Evolutionary conservation across 92 coral and sea anemone species (phyloP).

Genomic region (Parazoanthus atlanticus): DNA sequence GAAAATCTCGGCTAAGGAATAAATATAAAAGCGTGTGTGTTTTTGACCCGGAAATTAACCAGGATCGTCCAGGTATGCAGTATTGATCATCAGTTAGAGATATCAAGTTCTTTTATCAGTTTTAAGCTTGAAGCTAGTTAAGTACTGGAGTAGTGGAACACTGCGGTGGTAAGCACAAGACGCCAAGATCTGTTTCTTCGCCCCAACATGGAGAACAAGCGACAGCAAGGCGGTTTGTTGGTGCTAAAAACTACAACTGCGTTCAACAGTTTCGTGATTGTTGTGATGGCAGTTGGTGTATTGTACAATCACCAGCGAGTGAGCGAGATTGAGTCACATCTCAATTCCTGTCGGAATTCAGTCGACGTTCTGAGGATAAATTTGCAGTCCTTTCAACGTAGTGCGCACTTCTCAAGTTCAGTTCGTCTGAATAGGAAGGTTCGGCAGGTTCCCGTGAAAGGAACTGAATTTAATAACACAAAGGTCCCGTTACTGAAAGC

Average conservation of each 20-base stretch:
- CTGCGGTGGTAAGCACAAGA: too few relatives aligned
- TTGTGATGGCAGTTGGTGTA: not conserved
- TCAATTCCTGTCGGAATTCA: not conserved
- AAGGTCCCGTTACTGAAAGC: not conserved
- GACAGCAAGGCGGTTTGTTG: not conserved
- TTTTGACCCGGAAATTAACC: too few relatives aligned
- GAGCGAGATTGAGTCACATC: slow-evolving; percentile 10
- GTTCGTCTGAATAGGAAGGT: not conserved
- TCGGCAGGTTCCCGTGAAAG: not conserved
- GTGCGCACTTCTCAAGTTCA: not conserved
- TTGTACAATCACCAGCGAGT: slow-evolving; percentile 19
- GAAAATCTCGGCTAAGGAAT: too few relatives aligned
- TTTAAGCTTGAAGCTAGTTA: too few relatives aligned
- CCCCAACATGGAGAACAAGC: not conserved
- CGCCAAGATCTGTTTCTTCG: not conserved
- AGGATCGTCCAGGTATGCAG: too few relatives aligned
- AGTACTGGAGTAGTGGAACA: too few relatives aligned
- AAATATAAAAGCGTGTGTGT: too few relatives aligned
- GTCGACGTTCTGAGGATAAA: not conserved
- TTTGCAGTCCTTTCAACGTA: slow-evolving; percentile 1
- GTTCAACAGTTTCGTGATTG: not conserved
- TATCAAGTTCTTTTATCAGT: too few relatives aligned
- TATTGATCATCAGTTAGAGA: too few relatives aligned
- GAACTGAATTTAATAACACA: not conserved
- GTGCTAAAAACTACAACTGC: slow-evolving; percentile 27